Evolutionary conservation across 2,113 vertebrate species (phyloP), one percentile per base, ranked within the genome.

Genomic region (Australoheros scitulus): DNA sequence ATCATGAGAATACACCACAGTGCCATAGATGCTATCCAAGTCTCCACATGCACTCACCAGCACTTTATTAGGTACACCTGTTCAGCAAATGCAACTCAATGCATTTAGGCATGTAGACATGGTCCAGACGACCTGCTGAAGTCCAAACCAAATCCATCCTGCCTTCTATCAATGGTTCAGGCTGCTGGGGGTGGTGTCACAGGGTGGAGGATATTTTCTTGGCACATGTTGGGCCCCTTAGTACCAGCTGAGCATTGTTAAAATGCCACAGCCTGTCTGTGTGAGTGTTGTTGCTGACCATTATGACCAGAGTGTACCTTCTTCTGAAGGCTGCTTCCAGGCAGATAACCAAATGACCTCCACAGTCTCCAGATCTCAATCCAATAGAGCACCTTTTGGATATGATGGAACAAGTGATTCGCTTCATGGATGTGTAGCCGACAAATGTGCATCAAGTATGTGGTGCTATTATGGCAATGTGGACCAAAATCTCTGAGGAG

Each of bases 21-120:
- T 70, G 78, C 61, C 77, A 38, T 18, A 29, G 63, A 83, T 41
- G 79, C 52, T 29, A 56, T 38, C 56, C 36, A 85, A 77, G 43
- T 60, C 56, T 68, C 41, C 22, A 63, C 34, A 9, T 61, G 52
- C 15, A 11, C 64, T 70, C 65, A 52, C 24, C 29, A 18, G 43
- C 65, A 52, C 26, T 70, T 70, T 70, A 52, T 52, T 52, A 70
- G 65, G 50, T 50, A 70, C 43, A 29, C 65, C 43, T 70, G 43
- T 50, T 70, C 24, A 11, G 24, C 72, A 20, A 47, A 24, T 17
- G 24, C 24, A 70, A 70, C 17, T 50, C 43, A 5, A 5, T 47
- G 43, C 43, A 47, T 47, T 47, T 14, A 47, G 43, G 43, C 43
- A 47, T 14, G 43, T 47, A 14, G 43, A 47, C 65, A 50, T 50